Base-by-base conservation (phyloP, 1,140 invertebrate species). In the Diabrotica undecimpunctata region DNA sequence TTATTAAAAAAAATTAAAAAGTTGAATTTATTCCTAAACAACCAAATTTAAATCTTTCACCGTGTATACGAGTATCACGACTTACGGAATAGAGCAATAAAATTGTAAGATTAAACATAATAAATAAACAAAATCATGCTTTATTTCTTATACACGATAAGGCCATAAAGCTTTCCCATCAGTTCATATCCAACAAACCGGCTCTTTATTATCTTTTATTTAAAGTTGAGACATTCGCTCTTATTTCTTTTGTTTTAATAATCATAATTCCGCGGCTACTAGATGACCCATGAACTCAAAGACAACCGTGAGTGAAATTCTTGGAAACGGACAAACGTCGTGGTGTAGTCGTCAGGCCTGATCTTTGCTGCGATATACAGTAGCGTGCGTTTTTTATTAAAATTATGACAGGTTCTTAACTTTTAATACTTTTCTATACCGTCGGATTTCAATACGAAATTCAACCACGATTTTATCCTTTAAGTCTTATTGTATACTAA, bases 201-300 rank as follows among this genome's bases (percentile, higher is more conserved):
- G 41, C 8, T 46, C 38, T 62, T 54, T 9, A 36, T 58, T 39
- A 62, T 62, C 51, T 62, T 41, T 54, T 54, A 54, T 41, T 54
- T 54, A 62, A 46, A 46, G 8, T 46, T 50, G 61, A 50, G 54
- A 62, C 61, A 62, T 37, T 62, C 61, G 61, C 61, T 62, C 61
- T 62, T 62, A 62, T 62, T 62, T 62, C 61, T 62, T 62, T 62
- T 62, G 61, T 62, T 62, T 62, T 54, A 62, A 62, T 62, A 62
- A 62, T 62, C 51, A 62, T 62, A 62, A 62, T 62, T 62, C 61
- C 61, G 52, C 53, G 61, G 61, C 61, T 62, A 62, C 61, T 62
- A 62, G 51, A 54, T 62, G 61, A 62, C 61, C 61, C 51, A 50
- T 62, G 61, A 62, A 62, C 61, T 36, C 61, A 39, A 62, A 62